Base-by-base conservation (phyloP, 2,797 vertebrate genomes). In the Nyctalus aviator region DNA sequence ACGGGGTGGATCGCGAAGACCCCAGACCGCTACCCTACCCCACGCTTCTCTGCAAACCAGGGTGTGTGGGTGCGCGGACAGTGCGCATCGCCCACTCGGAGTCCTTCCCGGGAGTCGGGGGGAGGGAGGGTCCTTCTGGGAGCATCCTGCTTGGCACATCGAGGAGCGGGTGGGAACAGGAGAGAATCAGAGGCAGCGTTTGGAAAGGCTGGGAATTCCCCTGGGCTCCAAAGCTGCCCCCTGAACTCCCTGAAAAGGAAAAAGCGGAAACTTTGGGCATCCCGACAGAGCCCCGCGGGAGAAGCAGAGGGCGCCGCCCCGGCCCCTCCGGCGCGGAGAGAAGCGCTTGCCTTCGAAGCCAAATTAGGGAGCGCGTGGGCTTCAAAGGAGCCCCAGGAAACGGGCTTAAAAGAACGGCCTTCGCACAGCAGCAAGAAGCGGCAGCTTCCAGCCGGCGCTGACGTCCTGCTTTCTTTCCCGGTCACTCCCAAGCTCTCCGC, bases 1-100 rank as follows among this genome's bases (percentile, higher is more conserved):
- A 15, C 3, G 0, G 1, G 23, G 17, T 5, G 27, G 18, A 25
- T 2, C 0, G 53, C 12, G 11, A 48, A 66, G 25, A 88, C 59
- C 81, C 25, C 27, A 18, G n/a, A 30, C 30, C 3, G n/a, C 48
- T 14, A 3, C 30, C 46, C 7, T 6, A 41, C 37, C 37, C 50
- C 15, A 21, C 4, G 8, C 23, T 73, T 30, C 2, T 13, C 90
- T 8, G 62, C 72, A 18, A 30, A 59, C 46, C 5, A 3, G 1
- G 6, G 30, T 10, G 44, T 10, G 44, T 21, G 12, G n/a, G 48
- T 20, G 73, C 30, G 21, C 11, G 0, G 75, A 6, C 15, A 0
- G 0, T 9, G 84, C 12, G 5, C 48, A 44, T 78, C 9, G 9
- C 17, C 48, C 0, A 32, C 32, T 18, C 17, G 6, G n/a, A 84